Base-by-base conservation (phyloP, 1,140 invertebrate species). In the Drosophila guanche region DNA sequence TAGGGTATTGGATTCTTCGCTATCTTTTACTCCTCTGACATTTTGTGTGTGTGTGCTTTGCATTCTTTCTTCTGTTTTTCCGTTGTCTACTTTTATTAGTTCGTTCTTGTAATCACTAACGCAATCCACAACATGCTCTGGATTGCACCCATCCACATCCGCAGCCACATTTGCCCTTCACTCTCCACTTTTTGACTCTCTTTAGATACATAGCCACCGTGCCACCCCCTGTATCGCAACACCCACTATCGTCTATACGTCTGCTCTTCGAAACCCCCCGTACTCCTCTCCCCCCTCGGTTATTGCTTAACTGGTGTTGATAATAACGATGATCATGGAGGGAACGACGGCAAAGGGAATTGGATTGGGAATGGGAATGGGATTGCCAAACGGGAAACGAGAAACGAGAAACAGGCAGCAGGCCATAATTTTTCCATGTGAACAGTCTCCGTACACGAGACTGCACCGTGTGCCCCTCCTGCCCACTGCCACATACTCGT, bases 241-340 rank as follows among this genome's bases (percentile, higher is more conserved):
- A 10, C 54, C 46, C 47, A 45, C 6, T 43, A 23, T 43, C 43
- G 14, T 27, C 6, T 54, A 59, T 57, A 3, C 12, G 22, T 3
- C 33, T 16, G 2, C 48, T 33, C 55, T 46, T 53, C 53, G 46
- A 20, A 20, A 20, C 16, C 16, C 16, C 1, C 16, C 16, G 16
- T 1, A 20, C 16, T 20, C 16, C 65, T 46, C 47, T 61, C 73
- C 3, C 29, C 33, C 33, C 10, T 12, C 10, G 33, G 67, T 86
- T 76, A 74, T 69, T 80, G 81, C 76, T 58, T 69, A 80, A 85
- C 81, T 85, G 81, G 63, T 85, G 81, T 85, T 85, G 80, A 85
- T 85, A 86, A 74, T 69, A 85, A 72, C 81, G 77, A 86, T 74
- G 81, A 85, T 85, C 81, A 81, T 70, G 60, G 45, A 50, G 45